Evolutionary conservation across 37 sponge, comb jelly and placozoan genomes (phyloP), one percentile per base, ranked within the genome.

Genomic region (Aphrocallistes beatrix): DNA sequence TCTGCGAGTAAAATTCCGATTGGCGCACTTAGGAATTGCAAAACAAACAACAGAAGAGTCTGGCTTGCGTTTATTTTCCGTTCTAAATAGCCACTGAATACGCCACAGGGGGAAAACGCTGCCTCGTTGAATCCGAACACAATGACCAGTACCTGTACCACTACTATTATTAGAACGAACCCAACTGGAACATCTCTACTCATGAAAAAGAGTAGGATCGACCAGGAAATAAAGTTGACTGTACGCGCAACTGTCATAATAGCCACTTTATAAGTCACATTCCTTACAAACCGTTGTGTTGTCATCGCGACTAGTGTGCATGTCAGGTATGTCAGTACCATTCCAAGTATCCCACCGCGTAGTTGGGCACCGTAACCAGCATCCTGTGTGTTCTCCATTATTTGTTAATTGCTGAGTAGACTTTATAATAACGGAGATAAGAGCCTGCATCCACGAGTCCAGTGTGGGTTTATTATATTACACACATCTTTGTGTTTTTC

Each of bases 341-440:
- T 60, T 60, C 75, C 75, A 60, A 60, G 1, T 19, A 60, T 60
- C 3, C 75, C 75, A 60, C 75, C 75, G 10, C n/a, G 75, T 60
- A 60, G 34, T 60, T 60, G 75, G 8, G 75, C 28, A 30, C 75
- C n/a, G 8, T 60, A 6, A 30, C 10, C 10, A 32, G 75, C 28
- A 28, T 60, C 21, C 1, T 25, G n/a, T 60, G 21, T 60, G 75
- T 60, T n/a, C n/a, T n/a, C n/a, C n/a, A n/a, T n/a, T n/a, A n/a
- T n/a, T n/a, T n/a, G n/a, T n/a, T n/a, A n/a, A n/a, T n/a, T n/a
- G n/a, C n/a, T n/a, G n/a, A n/a, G n/a, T n/a, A n/a, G n/a, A n/a
- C n/a, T n/a, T n/a, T n/a, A n/a, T n/a, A n/a, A n/a, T n/a, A n/a
- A n/a, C n/a, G n/a, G n/a, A n/a, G n/a, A n/a, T n/a, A n/a, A n/a